A percentile compares a stretch with the other conserved stretches of the same genome.
Conservation (phyloP, 2,797 vertebrate species). For the Emys orbicularis region DNA sequence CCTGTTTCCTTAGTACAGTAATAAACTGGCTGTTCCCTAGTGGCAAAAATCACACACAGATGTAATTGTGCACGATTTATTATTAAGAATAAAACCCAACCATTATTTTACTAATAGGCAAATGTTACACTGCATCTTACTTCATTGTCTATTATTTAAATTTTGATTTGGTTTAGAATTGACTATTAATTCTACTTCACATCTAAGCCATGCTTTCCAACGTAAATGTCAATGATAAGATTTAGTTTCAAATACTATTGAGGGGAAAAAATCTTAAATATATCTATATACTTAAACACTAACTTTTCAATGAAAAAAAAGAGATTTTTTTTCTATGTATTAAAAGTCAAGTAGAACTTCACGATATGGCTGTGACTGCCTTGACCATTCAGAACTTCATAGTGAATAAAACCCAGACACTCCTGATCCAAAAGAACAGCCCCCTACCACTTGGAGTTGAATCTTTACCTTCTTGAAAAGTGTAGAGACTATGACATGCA, state of each 20-base stretch:
- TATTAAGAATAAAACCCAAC: neutral
- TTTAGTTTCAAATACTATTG: neutral
- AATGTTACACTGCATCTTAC: neutral
- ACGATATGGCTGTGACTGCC: neutral
- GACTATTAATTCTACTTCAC: neutral
- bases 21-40: neutral
- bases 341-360: neutral
- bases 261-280: neutral
- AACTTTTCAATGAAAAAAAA: neutral
- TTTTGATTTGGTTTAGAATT: neutral
- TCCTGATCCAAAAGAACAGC: neutral
- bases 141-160: neutral
- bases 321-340: neutral
- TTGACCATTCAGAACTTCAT: neutral
- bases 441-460: neutral
- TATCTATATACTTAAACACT: neutral
- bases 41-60: neutral
- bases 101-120: neutral
- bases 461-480: neutral
- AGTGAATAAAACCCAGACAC: neutral
- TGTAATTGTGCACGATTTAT: neutral
- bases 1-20: conserved; percentile 30
- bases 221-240: neutral
- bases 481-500: neutral
- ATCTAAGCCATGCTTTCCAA: neutral